These are phyloP conservation scores for Bombycilla garrulus DNA, from an alignment of 2,113 vertebrate genomes.

Conservation along the genomic window DNA sequence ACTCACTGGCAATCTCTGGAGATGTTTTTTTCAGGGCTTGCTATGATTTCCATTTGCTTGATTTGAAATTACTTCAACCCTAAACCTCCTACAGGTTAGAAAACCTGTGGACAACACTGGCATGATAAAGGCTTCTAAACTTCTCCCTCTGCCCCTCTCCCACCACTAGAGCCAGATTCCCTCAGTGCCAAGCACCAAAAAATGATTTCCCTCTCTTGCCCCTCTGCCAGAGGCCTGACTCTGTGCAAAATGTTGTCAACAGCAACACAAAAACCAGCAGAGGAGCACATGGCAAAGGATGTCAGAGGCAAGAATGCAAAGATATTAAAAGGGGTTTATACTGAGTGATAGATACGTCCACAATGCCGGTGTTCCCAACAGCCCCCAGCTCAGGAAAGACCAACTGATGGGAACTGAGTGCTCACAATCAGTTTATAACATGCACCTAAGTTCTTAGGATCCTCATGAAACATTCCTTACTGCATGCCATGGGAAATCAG, in stretches of 20 bases:
- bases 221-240: not conserved
- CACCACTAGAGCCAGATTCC: not conserved
- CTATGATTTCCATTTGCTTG: not conserved
- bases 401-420: not conserved
- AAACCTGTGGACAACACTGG: not conserved
- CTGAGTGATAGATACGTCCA: rapidly evolving
- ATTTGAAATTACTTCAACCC: not conserved
- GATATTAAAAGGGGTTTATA: not conserved
- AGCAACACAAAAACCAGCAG: not conserved
- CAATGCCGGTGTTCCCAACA: not conserved
- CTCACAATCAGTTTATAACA: not conserved
- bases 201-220: not conserved
- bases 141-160: not conserved
- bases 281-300: not conserved
- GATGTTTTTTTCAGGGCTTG: not conserved
- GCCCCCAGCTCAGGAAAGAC: not conserved
- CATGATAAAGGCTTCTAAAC: not conserved
- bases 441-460: not conserved
- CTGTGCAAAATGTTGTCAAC: not conserved
- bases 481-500: not conserved
- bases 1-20: not conserved
- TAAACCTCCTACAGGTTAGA: not conserved
- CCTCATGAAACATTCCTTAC: not conserved
- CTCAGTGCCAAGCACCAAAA: not conserved
- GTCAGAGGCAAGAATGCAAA: not conserved